Evolutionary conservation across 2,113 vertebrate species (phyloP), one percentile per base, ranked within the genome.

Genomic region (Cyanoramphus novaezelandiae): DNA sequence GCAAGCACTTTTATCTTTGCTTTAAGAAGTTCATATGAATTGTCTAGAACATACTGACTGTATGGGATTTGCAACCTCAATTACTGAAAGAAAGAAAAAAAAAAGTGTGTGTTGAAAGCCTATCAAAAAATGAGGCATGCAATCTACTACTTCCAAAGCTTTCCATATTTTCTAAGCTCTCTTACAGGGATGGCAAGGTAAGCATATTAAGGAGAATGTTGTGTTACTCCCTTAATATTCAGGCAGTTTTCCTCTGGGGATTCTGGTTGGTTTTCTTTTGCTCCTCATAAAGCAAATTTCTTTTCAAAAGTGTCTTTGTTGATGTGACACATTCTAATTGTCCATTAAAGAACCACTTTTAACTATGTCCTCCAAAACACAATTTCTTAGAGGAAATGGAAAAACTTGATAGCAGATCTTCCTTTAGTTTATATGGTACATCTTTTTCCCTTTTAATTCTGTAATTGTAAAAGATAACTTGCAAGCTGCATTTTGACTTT

Each of bases 81-180:
- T 18, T 64, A 35, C 4, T 18, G 68, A 33, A 59, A 47, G 12
- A 28, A 71, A 31, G 18, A 46, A 46, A 55, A 29, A 27, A 44
- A 50, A 44, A 6, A 20, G 4, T n/a, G 7, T 3, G 8, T 2
- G 2, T 11, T 5, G 10, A 18, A 44, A 49, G 4, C 8, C 21
- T 71, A 53, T 17, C 59, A 86, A 78, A 78, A 72, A 41, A 57
- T 9, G 16, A 49, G 13, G 7, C 9, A 52, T 47, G 4, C 6
- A 11, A 7, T 19, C 13, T 59, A n/a, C 3, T 50, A 25, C 3
- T 24, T 35, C 33, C 44, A 39, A 80, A 91, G 7, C 5, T 84
- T 53, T 72, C 25, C 3, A 2, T 69, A 82, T 60, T 24, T 68
- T 18, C 13, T n/a, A 21, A 68, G 2, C 7, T 75, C 25, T 94